Percentiles rank a stretch among this genome's conserved stretches.
phyloP scores from a whole-genome alignment of 1,140 invertebrate genomes.

The Thaumetopoea pityocampa region DNA sequence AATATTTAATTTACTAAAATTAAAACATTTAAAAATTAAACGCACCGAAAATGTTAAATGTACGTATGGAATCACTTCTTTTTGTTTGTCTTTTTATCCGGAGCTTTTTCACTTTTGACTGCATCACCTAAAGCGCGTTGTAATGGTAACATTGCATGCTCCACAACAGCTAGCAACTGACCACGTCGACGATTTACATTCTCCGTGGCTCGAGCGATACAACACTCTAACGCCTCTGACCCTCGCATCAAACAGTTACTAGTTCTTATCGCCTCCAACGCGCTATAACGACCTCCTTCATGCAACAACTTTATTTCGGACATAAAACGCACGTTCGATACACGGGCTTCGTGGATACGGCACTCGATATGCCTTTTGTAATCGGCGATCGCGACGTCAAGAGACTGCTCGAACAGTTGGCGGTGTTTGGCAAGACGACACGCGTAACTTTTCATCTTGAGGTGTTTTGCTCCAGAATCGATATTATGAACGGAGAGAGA shows the following conservation, averaged over 20 bases:
- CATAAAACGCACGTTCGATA: constrained; percentile 44
- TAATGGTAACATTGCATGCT: constrained; percentile 36
- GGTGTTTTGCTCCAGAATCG: constrained; percentile 37
- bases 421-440: constrained; percentile 39
- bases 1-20: no score
- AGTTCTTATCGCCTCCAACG: constrained; percentile 36
- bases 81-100: constrained; percentile 27
- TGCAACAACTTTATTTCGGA: constrained; percentile 41
- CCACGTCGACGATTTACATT: constrained; percentile 31
- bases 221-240: constrained; percentile 41
- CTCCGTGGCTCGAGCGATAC: constrained; percentile 27
- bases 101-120: constrained; percentile 22
- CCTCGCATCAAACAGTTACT: constrained; percentile 31
- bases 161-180: constrained; percentile 37
- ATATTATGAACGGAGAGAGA: constrained; percentile 24
- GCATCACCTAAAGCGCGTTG: constrained; percentile 32
- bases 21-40: no score
- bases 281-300: constrained; percentile 48
- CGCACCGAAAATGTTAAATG: no score
- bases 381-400: constrained; percentile 27
- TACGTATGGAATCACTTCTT: no score
- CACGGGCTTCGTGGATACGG: constrained; percentile 38
- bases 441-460: constrained; percentile 57
- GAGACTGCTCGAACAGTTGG: constrained; percentile 39
- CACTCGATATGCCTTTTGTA: constrained; percentile 36